Conservation (phyloP, 2,113 vertebrate species). For the Alexandromys fortis region DNA sequence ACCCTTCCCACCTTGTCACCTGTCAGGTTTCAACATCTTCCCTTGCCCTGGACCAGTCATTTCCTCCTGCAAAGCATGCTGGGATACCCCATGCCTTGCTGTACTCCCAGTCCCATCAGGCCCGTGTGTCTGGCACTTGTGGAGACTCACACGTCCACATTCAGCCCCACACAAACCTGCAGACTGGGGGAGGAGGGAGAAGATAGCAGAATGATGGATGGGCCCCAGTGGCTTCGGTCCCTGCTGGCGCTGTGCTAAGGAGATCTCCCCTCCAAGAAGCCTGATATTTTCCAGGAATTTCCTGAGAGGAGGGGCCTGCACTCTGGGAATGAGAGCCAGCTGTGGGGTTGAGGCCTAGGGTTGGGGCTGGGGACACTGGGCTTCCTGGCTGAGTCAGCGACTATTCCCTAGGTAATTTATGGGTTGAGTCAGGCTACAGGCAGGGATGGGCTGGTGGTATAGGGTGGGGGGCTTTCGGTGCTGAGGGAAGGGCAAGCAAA, state of each 20-base stretch:
- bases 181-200: neutral
- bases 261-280: constrained; percentile 73
- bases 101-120: neutral
- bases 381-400: constrained; percentile 74
- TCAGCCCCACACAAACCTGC: neutral
- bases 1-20: neutral
- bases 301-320: constrained; percentile 68
- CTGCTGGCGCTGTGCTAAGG: constrained; percentile 63
- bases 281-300: constrained; percentile 79
- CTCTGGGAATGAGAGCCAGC: constrained; percentile 75
- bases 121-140: neutral
- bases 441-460: neutral
- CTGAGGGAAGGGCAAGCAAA: neutral
- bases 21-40: neutral
- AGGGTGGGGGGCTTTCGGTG: neutral
- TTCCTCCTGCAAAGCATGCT: neutral
- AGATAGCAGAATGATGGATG: constrained; percentile 66
- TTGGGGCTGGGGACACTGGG: constrained; percentile 41
- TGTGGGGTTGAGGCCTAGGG: constrained; percentile 70
- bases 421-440: constrained; percentile 70
- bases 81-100: neutral
- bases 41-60: neutral
- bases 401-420: constrained; percentile 71
- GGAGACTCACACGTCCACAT: constrained; percentile 9
- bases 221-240: constrained; percentile 21